A percentile compares a stretch with the other conserved stretches of the same genome.
phyloP scores from a whole-genome alignment of 2,797 vertebrate species.

The Eidolon dupreanum region DNA sequence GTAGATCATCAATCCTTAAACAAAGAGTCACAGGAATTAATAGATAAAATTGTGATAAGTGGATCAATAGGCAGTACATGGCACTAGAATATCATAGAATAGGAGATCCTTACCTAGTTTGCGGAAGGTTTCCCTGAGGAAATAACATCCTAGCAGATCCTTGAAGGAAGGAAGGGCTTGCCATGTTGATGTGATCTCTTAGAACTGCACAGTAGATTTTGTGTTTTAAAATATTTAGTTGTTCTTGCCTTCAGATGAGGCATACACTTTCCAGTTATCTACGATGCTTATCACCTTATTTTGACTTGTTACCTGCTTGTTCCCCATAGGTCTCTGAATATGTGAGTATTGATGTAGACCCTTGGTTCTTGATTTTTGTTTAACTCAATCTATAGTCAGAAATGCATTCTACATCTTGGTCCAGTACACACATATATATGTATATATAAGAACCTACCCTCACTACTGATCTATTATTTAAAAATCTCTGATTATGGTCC shows the following conservation, averaged over 20 bases:
- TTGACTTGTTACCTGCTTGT: neutral
- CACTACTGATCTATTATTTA: neutral
- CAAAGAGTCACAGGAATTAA: neutral
- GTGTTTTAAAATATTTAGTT: neutral
- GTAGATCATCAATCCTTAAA: neutral
- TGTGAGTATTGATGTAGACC: neutral
- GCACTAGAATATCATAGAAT: neutral
- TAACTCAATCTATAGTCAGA: neutral
- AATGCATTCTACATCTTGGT: neutral
- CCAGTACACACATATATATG: neutral
- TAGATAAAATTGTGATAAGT: neutral
- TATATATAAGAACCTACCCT: neutral
- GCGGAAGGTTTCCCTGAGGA: neutral
- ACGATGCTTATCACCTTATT: neutral
- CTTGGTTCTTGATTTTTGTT: neutral
- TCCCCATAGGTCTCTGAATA: neutral
- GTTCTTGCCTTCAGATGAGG: neutral
- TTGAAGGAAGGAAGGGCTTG: neutral
- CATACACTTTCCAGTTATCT: neutral
- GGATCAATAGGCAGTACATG: neutral
- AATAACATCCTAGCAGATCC: neutral
- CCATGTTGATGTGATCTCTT: neutral
- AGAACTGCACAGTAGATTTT: neutral
- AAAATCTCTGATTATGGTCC: neutral
- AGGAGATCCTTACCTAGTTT: neutral